Conservation (phyloP, 1,140 invertebrate genomes). For the Drosophila oshimai region DNA sequence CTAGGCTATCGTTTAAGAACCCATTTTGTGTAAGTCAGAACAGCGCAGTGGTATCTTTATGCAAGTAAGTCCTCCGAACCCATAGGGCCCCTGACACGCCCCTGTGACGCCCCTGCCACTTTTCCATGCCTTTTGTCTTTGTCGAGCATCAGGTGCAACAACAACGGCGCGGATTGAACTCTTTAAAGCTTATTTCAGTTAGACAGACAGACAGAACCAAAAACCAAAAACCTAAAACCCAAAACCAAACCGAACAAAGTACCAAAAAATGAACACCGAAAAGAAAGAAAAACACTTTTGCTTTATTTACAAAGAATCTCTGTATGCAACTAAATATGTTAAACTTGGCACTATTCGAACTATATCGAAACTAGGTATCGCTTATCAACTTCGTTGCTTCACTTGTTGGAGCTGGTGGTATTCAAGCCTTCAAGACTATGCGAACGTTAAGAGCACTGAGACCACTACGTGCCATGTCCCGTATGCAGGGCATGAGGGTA, state of each 20-base stretch:
- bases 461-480: slow-evolving; percentile 96
- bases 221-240: background rate
- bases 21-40: slow-evolving; percentile 31
- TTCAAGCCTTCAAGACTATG: slow-evolving; percentile 99
- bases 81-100: slow-evolving; percentile 1
- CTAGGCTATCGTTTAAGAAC: slow-evolving; percentile 38
- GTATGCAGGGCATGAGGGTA: slow-evolving; percentile 99
- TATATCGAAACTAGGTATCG: slow-evolving; percentile 90
- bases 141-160: slow-evolving; percentile 16
- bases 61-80: slow-evolving; percentile 42
- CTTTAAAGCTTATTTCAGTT: slow-evolving; percentile 31
- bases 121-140: background rate
- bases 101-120: background rate
- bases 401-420: slow-evolving; percentile 95
- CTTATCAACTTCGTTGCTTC: slow-evolving; percentile 98
- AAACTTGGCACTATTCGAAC: slow-evolving; percentile 80
- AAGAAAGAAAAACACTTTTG: slow-evolving; percentile 23
- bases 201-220: slow-evolving; percentile 39
- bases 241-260: background rate
- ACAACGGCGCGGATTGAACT: slow-evolving; percentile 4
- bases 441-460: slow-evolving; percentile 96
- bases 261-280: slow-evolving; percentile 6
- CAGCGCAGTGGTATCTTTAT: slow-evolving; percentile 15
- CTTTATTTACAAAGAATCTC: slow-evolving; percentile 28
- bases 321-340: slow-evolving; percentile 51